Evolutionary conservation across 2,113 vertebrate genomes (phyloP), one percentile per base, ranked within the genome.

Genomic region (Siniperca knerii): DNA sequence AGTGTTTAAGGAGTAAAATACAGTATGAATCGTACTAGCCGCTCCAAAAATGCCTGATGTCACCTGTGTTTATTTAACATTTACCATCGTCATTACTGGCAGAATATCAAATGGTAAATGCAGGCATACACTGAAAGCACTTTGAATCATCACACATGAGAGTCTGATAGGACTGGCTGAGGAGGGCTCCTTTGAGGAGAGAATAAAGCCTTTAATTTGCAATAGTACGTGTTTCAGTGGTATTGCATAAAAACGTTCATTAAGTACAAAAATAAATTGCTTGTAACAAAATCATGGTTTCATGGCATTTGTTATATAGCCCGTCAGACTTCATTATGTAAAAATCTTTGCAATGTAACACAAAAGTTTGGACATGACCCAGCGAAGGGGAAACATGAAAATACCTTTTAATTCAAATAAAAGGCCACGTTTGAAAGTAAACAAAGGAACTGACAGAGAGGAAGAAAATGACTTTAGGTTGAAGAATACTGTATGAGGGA

Each of bases 191-290:
- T 85, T 73, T 78, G 46, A 83, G 88, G 79, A 89, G 78, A 88
- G 84, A 89, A 92, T 84, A 93, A 93, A 94, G 79, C 88, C 86
- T 93, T 88, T 70, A 61, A 88, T 85, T 92, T 91, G 88, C 81
- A 90, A 82, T 89, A 83, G 77, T 89, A 87, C 85, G 72, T 83
- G 55, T 84, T 89, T 87, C 69, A 77, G 83, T 75, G 75, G 82
- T 91, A 93, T 93, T 93, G 91, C 89, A 92, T 92, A 94, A 92
- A 92, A 94, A 90, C 18, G 16, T 84, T 92, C 65, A 64, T 81
- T 60, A 92, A 90, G 90, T 94, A 95, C 75, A 95, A 95, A 95
- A 95, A 95, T 95, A 95, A 94, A 93, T 91, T 75, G 87, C 90
- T 94, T 72, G 89, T 91, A 94, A 94, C 87, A 94, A 94, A 94